phyloP scores from a whole-genome alignment of 2,797 vertebrate genomes.

The Phaenicophaeus curvirostris region DNA sequence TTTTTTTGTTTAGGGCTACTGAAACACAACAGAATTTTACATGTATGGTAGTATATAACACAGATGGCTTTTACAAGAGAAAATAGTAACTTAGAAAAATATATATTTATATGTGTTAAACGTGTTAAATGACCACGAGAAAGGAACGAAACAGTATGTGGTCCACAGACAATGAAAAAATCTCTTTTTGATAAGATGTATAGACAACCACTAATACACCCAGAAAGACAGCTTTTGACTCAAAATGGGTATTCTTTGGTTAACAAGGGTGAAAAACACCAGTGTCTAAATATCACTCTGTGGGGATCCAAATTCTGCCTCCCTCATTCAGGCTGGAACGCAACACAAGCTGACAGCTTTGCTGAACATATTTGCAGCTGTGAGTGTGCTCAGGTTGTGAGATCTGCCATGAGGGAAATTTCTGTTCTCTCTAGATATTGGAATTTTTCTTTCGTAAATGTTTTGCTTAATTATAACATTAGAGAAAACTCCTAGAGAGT shows the following conservation, averaged over 20 bases:
- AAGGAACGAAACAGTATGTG: neutral
- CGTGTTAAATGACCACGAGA: neutral
- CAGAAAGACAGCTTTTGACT: neutral
- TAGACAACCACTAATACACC: neutral
- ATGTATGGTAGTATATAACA: neutral
- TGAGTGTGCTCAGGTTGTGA: neutral
- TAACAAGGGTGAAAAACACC: neutral
- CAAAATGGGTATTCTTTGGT: neutral
- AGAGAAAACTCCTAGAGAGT: neutral
- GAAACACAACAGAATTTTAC: neutral
- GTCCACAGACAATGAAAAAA: neutral
- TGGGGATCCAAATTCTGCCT: neutral
- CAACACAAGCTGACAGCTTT: neutral
- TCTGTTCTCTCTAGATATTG: neutral
- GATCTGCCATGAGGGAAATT: neutral
- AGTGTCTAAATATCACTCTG: neutral
- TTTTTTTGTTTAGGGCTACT: neutral
- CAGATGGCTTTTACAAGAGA: neutral
- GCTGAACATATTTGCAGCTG: neutral
- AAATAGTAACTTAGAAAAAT: neutral
- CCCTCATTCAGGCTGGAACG: neutral
- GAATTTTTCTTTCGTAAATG: neutral
- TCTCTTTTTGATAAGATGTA: accelerated
- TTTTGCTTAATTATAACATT: neutral
- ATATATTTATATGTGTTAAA: neutral